Conservation (phyloP, 2,888 invertebrate genomes). For the Hemithea aestivaria region DNA sequence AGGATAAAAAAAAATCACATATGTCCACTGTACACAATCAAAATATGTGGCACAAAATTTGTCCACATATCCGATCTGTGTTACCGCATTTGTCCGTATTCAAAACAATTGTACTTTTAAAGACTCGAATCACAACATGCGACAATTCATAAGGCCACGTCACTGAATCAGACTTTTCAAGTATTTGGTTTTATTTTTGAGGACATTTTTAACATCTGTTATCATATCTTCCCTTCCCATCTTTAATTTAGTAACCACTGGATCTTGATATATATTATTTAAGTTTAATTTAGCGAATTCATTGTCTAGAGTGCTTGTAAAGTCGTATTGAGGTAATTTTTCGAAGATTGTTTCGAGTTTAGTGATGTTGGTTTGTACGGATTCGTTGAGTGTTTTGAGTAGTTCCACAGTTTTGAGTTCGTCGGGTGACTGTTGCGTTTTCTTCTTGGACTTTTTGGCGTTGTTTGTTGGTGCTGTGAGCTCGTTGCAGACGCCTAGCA, state of each 20-base stretch:
- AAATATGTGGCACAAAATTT: too few species aligned
- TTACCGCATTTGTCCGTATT: too few species aligned
- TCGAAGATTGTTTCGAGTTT: slow-evolving; percentile 63
- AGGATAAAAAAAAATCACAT: too few species aligned
- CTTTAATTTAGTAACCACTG: slow-evolving; percentile 65
- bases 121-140: background rate
- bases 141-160: slow-evolving; percentile 29
- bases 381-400: slow-evolving; percentile 52
- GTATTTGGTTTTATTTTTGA: slow-evolving; percentile 78
- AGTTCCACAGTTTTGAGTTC: slow-evolving; percentile 55
- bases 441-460: slow-evolving; percentile 80
- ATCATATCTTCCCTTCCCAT: slow-evolving; percentile 72
- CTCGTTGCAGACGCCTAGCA: slow-evolving; percentile 78
- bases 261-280: slow-evolving; percentile 52
- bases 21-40: too few species aligned
- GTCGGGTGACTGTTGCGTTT: slow-evolving; percentile 65
- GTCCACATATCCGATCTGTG: too few species aligned
- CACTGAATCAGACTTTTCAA: slow-evolving; percentile 63
- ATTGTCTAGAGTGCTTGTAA: slow-evolving; percentile 48
- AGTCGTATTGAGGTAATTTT: slow-evolving; percentile 56
- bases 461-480: slow-evolving; percentile 67
- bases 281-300: slow-evolving; percentile 57
- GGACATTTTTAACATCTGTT: slow-evolving; percentile 70
- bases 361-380: slow-evolving; percentile 51
- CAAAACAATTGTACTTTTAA: too few species aligned